These are phyloP conservation scores for Elaphurus davidianus DNA, from an alignment of 2,113 vertebrate species.

Conservation along the genomic window DNA sequence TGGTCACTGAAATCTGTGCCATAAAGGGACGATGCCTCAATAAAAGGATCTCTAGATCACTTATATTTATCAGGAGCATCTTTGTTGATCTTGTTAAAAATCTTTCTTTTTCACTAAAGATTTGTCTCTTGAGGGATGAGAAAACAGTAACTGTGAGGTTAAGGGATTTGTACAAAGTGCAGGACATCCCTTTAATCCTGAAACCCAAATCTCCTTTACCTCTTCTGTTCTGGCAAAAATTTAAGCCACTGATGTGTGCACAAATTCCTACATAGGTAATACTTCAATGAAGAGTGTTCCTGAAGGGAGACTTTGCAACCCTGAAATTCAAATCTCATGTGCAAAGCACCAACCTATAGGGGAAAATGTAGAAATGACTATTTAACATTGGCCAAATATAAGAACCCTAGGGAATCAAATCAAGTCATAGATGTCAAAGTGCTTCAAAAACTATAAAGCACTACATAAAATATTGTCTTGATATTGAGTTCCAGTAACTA, in stretches of 20 bases:
- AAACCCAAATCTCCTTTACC: not conserved
- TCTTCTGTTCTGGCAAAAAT: conserved; percentile 20
- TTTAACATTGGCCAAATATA: conserved; percentile 1
- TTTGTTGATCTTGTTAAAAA: not conserved
- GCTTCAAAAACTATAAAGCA: not conserved
- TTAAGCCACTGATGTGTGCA: not conserved
- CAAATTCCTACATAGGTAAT: not conserved
- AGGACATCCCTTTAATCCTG: not conserved
- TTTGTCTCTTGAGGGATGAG: not conserved
- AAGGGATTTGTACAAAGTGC: not conserved
- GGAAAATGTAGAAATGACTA: not conserved
- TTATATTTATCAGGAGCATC: not conserved
- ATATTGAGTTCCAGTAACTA: not conserved
- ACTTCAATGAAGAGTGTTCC: not conserved
- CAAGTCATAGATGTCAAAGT: not conserved
- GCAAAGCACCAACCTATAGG: not conserved
- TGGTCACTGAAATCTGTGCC: not conserved
- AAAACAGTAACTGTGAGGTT: not conserved
- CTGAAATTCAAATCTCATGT: not conserved
- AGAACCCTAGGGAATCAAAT: conserved; percentile 16
- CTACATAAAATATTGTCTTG: not conserved
- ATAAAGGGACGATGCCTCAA: not conserved
- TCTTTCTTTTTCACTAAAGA: not conserved
- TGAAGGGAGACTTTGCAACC: not conserved
- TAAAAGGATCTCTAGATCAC: not conserved